phyloP scores from a whole-genome alignment of 1,140 invertebrate genomes.

The Lepeophtheirus salmonis region DNA sequence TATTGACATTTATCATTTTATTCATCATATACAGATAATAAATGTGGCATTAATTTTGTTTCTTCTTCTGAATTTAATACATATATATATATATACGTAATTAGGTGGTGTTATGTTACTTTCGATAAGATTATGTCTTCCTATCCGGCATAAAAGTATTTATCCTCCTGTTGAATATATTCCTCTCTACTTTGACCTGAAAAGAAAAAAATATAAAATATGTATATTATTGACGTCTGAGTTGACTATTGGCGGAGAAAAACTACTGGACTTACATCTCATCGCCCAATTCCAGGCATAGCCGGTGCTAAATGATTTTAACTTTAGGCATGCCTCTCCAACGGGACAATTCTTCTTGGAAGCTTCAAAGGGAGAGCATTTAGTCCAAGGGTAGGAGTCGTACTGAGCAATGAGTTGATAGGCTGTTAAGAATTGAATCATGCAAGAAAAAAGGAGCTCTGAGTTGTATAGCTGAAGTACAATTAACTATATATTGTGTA shows the following conservation, averaged over 20 bases:
- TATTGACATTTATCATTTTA: too few relatives aligned
- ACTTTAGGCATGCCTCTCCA: background rate
- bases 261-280: background rate
- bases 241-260: background rate
- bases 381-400: conserved; percentile 1
- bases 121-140: too few relatives aligned
- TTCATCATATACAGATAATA: too few relatives aligned
- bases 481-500: too few relatives aligned
- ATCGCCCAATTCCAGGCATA: conserved; percentile 11
- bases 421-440: too few relatives aligned
- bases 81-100: too few relatives aligned
- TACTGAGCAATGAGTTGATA: background rate
- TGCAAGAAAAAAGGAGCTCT: too few relatives aligned
- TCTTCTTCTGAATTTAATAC: too few relatives aligned
- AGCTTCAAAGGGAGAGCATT: background rate
- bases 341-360: conserved; percentile 12
- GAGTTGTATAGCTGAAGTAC: too few relatives aligned
- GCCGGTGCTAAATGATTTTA: background rate
- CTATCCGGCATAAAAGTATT: too few relatives aligned
- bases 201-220: background rate
- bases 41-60: too few relatives aligned
- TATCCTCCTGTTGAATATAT: background rate
- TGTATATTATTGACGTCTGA: background rate
- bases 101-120: too few relatives aligned
- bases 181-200: conserved; percentile 2